Conservation (phyloP, 2,888 invertebrate genomes). For the Apotomis capreana region DNA sequence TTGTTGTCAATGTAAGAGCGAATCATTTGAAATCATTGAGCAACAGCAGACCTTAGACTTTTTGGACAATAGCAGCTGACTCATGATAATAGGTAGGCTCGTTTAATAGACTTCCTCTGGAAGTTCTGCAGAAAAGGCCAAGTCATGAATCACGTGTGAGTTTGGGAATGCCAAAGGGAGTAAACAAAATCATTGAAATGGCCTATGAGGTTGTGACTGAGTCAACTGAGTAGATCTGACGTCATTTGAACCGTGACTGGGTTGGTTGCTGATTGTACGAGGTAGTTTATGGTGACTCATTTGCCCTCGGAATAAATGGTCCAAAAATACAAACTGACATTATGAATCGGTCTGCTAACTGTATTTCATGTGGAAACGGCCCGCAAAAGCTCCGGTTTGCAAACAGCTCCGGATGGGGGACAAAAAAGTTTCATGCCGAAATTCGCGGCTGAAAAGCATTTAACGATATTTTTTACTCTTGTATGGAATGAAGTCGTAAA, state of each 20-base stretch:
- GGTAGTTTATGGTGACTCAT: conserved; percentile 59
- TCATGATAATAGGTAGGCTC: not conserved
- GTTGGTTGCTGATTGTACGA: conserved; percentile 49
- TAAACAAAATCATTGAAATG: conserved; percentile 12
- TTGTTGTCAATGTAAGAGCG: conserved; percentile 2
- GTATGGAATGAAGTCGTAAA: not conserved
- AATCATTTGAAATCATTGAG: conserved; percentile 4
- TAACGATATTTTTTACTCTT: conserved; percentile 2
- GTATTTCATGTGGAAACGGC: conserved; percentile 56
- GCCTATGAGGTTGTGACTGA: conserved; percentile 53
- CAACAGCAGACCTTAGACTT: not conserved
- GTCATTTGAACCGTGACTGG: conserved; percentile 60
- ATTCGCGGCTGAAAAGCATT: conserved; percentile 25
- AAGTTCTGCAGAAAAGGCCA: not conserved
- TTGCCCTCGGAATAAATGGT: conserved; percentile 39
- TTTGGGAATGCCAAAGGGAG: conserved; percentile 17
- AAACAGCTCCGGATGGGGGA: conserved; percentile 10
- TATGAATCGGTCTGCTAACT: conserved; percentile 50
- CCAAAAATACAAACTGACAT: conserved; percentile 14
- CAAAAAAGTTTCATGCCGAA: conserved; percentile 15
- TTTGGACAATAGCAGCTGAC: not conserved
- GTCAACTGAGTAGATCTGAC: conserved; percentile 62
- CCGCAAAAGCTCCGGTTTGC: conserved; percentile 6
- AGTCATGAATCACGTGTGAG: conserved; percentile 16
- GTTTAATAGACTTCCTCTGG: not conserved